Base-by-base conservation (phyloP, 2,797 vertebrate species). In the Cetoscarus ocellatus region DNA sequence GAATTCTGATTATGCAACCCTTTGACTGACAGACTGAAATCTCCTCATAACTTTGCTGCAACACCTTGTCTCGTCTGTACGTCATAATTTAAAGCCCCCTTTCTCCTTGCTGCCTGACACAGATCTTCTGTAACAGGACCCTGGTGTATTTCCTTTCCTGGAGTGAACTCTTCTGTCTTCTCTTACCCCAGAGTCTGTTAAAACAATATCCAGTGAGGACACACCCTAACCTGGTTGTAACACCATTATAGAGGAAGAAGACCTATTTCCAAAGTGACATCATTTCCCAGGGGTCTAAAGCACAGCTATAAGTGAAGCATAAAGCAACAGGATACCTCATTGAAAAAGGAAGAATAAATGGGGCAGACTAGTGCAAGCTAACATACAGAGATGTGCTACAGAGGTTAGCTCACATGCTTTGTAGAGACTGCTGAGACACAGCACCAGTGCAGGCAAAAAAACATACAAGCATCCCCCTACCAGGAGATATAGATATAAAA, bases 51-150 rank as follows among this genome's bases (percentile, higher is more conserved):
- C 36, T 70, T 43, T 36, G 52, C 55, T 52, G 27, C 48, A 53
- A 61, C 50, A 13, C 0, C 7, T 52, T 49, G 18, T 55, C 63
- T 53, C 61, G 27, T 9, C 17, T 45, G 49, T 1, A 9, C 47
- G 53, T 27, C 61, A 73, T 58, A 48, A 64, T 67, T 67, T 39
- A 5, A n/a, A 5, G 5, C 57, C 15, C 42, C 19, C 45, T 53
- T 75, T 65, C 39, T 64, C n/a, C 7, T 65, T 50, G 49, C 53
- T 59, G 11, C 17, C 52, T 73, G 80, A 84, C 70, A 79, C 53
- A 34, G 35, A 80, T 85, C 64, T 73, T 61, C 75, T 64, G 78
- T 78, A 85, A 88, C 47, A 14, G 53, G 64, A 91, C 59, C 83
- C 70, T 15, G 73, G 48, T 80, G 66, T 3, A 14, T 80, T 85